These are phyloP conservation scores for Maniola jurtina DNA, from an alignment of 1,140 invertebrate genomes.

Conservation along the genomic window DNA sequence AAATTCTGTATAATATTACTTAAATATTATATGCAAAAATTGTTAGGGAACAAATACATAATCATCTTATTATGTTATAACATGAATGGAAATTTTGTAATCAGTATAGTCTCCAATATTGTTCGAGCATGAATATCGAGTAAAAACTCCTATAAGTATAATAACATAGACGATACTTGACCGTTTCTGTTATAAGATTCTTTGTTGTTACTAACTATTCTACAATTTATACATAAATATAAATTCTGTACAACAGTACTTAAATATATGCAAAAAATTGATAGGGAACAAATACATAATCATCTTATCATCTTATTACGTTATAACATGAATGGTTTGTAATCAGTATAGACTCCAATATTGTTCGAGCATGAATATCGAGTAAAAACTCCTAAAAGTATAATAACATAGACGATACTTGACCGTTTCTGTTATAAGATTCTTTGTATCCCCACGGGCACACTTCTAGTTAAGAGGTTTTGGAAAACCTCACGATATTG, in stretches of 20 bases:
- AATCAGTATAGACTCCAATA: not conserved
- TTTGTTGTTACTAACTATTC: no score
- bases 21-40: no score
- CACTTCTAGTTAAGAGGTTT: slow-evolving; percentile 6
- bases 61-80: no score
- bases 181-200: slow-evolving; percentile 8
- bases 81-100: no score
- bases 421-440: slow-evolving; percentile 8
- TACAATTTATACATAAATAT: no score
- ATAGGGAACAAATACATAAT: no score
- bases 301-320: no score
- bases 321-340: not conserved
- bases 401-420: slow-evolving; percentile 4
- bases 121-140: not conserved
- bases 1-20: no score
- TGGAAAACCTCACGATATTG: slow-evolving; percentile 2
- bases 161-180: slow-evolving; percentile 5
- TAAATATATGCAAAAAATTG: no score
- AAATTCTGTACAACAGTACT: no score
- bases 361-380: not conserved
- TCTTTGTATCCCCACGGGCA: slow-evolving; percentile 2
- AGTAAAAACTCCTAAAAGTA: not conserved
- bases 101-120: not conserved
- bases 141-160: not conserved
- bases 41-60: no score